Percentiles rank a stretch among this genome's conserved stretches.
Conservation (phyloP, 2,797 vertebrate species). For the Gouania willdenowi region DNA sequence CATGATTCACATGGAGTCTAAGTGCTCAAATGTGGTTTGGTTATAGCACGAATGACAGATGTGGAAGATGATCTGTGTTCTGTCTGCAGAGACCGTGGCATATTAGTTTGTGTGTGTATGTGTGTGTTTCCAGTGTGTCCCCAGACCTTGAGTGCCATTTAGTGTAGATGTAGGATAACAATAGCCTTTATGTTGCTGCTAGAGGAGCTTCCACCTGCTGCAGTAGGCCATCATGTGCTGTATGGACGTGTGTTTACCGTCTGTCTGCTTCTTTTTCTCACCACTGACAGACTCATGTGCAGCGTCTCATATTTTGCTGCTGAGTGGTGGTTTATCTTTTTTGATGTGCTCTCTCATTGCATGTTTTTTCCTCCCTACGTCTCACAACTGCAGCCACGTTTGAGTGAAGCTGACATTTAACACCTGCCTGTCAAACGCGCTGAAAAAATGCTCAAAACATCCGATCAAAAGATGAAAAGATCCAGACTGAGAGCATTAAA, state of each 20-base stretch:
- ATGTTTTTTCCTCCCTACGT: too few relatives aligned
- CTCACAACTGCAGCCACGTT: too few relatives aligned
- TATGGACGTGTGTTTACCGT: conserved; percentile 25
- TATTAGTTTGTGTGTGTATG: neutral
- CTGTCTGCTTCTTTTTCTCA: conserved; percentile 1
- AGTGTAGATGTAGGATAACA: conserved; percentile 45
- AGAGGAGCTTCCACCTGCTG: conserved; percentile 63
- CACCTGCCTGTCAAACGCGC: too few relatives aligned
- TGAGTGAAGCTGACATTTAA: too few relatives aligned
- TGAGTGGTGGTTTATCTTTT: neutral
- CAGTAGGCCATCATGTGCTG: conserved; percentile 30
- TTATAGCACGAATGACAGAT: conserved; percentile 48
- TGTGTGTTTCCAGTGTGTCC: conserved; percentile 19
- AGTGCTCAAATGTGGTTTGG: conserved; percentile 1
- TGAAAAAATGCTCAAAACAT: too few relatives aligned
- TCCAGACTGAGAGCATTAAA: too few relatives aligned
- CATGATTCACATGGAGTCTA: neutral
- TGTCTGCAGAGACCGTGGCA: conserved; percentile 22
- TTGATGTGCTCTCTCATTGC: too few relatives aligned
- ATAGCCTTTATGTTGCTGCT: conserved; percentile 53
- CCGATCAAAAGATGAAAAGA: too few relatives aligned
- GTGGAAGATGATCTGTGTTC: conserved; percentile 56
- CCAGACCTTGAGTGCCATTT: conserved; percentile 22
- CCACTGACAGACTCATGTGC: neutral
- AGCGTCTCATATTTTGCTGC: neutral